Evolutionary conservation across 2,888 invertebrate genomes (phyloP).

Genomic region (Drosophila fulvimacula): DNA sequence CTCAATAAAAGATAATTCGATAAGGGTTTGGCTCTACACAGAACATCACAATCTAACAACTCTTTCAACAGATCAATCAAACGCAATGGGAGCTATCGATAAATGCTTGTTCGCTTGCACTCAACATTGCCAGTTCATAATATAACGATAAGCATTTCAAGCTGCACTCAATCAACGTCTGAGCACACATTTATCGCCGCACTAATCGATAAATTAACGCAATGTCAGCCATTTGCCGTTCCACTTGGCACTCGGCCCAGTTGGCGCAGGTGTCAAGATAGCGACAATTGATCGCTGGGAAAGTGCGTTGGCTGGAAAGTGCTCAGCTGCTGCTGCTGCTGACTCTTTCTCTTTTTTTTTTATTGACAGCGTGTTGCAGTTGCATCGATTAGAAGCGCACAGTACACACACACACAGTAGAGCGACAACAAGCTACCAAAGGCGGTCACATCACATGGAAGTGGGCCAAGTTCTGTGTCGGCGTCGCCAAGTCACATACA

Average conservation of each 20-base stretch:
- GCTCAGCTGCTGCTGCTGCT: constrained; percentile 12
- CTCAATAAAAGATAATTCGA: not conserved
- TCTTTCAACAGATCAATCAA: not conserved
- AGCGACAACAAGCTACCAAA: constrained; percentile 44
- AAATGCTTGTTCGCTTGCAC: not conserved
- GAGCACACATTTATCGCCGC: constrained; percentile 15
- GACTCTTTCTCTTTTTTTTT: constrained; percentile 45
- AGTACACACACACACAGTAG: not conserved
- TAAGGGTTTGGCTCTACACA: not conserved
- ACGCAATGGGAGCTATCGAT: constrained; percentile 1
- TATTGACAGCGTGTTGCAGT: constrained; percentile 54
- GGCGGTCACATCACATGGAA: constrained; percentile 66
- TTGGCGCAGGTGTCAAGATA: constrained; percentile 46
- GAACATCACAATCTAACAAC: not conserved
- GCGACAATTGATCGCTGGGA: constrained; percentile 30
- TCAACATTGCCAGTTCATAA: not conserved
- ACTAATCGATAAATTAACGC: constrained; percentile 31
- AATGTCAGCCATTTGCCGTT: constrained; percentile 16
- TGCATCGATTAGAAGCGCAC: constrained; percentile 51
- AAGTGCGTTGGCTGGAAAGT: constrained; percentile 49
- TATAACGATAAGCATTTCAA: not conserved
- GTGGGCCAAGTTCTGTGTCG: constrained; percentile 70
- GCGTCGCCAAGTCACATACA: constrained; percentile 39
- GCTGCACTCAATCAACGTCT: constrained; percentile 7
- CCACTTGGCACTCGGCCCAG: constrained; percentile 33